Evolutionary conservation across 2,888 invertebrate species (phyloP), one percentile per base, ranked within the genome.

Genomic region (Germaria angustata): DNA sequence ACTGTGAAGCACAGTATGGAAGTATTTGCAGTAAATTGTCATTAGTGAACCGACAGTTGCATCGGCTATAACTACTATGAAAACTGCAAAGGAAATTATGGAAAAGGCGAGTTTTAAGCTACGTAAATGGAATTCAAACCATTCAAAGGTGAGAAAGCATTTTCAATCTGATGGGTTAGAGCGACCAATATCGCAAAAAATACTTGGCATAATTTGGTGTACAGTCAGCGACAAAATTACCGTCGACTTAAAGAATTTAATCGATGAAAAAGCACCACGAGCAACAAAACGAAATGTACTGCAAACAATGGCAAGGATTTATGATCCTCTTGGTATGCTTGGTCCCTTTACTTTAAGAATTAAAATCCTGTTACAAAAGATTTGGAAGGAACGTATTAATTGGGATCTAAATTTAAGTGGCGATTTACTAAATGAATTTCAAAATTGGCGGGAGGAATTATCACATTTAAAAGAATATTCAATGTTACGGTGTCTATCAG

Each of bases 181-280:
- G 53, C 9, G 28, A 41, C 66, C 28, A 57, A 7, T 53, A 49
- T 39, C 46, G 32, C 78, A 81, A 71, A 82, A 85, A 53, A 76
- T 84, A n/a, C 61, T 84, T 28, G 80, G 80, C 4, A 11, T 77
- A 41, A 76, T 39, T 28, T 83, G 83, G 81, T 59, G 65, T 8
- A 81, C 41, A 15, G 22, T 28, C 0, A 71, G 55, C 17, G 79
- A 79, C 68, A 59, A 41, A 4, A 80, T 49, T n/a, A n/a, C n/a
- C n/a, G n/a, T n/a, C n/a, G n/a, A n/a, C n/a, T n/a, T n/a, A n/a
- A n/a, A n/a, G n/a, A n/a, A n/a, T n/a, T n/a, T 69, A 55, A 75
- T 55, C 24, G 84, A 80, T n/a, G 80, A 65, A 32, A 76, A 76
- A 57, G 15, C n/a, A 20, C 7, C 24, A 51, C 66, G 51, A 55